phyloP scores from a whole-genome alignment of 2,113 vertebrate species.

The Thermophis baileyi region DNA sequence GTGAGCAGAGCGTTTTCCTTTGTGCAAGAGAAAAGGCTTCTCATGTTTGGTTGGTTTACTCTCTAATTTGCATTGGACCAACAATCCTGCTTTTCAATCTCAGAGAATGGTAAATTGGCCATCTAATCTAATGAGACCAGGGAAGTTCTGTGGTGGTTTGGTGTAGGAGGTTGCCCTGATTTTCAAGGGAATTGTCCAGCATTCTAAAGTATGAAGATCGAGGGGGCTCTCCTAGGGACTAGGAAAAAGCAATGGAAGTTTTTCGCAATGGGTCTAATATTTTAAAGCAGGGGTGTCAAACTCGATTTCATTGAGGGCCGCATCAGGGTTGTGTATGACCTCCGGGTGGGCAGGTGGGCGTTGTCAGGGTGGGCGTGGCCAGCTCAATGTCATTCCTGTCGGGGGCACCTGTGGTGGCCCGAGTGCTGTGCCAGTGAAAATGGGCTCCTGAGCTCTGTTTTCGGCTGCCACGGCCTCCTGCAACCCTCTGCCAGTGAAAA shows the following conservation, averaged over 20 bases:
- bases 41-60: not conserved
- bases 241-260: not conserved
- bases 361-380: too few relatives aligned
- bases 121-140: too few relatives aligned
- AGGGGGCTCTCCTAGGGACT: not conserved
- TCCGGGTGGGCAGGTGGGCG: too few relatives aligned
- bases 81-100: not conserved
- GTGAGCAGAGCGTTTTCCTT: not conserved
- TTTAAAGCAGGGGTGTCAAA: not conserved
- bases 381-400: too few relatives aligned
- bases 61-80: not conserved
- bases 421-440: too few relatives aligned
- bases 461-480: too few relatives aligned
- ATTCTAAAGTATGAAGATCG: not conserved
- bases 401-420: too few relatives aligned
- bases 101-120: not conserved
- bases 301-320: too few relatives aligned
- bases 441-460: too few relatives aligned
- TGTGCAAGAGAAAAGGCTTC: not conserved
- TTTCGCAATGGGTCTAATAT: not conserved
- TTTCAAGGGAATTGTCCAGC: not conserved
- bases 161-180: not conserved
- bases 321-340: too few relatives aligned
- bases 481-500: too few relatives aligned
- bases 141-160: not conserved